Conservation (phyloP, 2,888 invertebrate species). For the Drosophila antonietae region DNA sequence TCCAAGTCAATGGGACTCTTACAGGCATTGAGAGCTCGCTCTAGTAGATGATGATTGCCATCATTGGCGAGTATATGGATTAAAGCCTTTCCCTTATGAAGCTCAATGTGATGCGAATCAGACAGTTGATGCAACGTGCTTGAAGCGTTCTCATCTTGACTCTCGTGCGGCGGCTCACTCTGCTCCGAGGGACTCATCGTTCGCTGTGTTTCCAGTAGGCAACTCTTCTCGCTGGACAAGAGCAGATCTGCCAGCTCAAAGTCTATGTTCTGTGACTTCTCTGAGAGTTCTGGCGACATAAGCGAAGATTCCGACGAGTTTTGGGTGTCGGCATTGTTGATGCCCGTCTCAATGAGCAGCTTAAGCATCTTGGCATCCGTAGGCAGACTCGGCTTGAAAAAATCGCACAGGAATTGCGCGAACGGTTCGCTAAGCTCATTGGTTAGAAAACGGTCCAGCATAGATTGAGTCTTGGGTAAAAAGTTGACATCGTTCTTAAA, state of each 20-base stretch:
- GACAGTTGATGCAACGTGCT: constrained; percentile 83
- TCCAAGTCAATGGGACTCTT: constrained; percentile 86
- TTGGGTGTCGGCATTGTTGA: constrained; percentile 85
- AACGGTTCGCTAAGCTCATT: constrained; percentile 83
- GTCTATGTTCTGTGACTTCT: constrained; percentile 84
- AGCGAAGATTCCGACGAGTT: constrained; percentile 84
- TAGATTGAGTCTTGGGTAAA: constrained; percentile 82
- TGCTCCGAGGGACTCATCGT: constrained; percentile 84
- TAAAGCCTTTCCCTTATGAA: constrained; percentile 88
- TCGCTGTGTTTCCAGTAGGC: constrained; percentile 83
- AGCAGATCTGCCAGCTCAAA: constrained; percentile 84
- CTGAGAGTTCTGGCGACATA: constrained; percentile 84
- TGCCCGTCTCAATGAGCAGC: constrained; percentile 91
- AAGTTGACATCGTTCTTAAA: constrained; percentile 84
- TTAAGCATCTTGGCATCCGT: constrained; percentile 90
- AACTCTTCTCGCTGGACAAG: constrained; percentile 84
- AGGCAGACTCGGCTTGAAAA: constrained; percentile 87
- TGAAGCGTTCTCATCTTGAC: constrained; percentile 84
- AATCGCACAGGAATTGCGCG: constrained; percentile 85
- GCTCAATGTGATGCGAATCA: constrained; percentile 84
- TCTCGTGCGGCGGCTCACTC: constrained; percentile 83
- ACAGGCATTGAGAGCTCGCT: constrained; percentile 88
- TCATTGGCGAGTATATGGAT: constrained; percentile 91
- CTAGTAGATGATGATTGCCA: constrained; percentile 89
- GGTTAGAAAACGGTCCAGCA: constrained; percentile 84